phyloP scores from a whole-genome alignment of 92 coral and sea anemone species.

The Porites evermanni region DNA sequence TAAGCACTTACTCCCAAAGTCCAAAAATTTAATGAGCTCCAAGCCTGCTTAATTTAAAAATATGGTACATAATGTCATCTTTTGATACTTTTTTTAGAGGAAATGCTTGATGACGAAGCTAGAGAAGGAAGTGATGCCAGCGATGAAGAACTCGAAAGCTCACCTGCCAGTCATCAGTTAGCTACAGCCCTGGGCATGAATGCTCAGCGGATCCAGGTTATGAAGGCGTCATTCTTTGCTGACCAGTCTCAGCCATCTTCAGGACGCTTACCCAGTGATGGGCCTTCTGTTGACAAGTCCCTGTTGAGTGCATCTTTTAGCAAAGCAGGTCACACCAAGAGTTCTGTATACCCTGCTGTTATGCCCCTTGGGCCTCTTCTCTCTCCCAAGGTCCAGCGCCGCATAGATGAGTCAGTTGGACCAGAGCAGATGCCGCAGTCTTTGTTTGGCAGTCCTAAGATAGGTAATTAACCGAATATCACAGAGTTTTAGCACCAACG shows the following conservation, averaged over 20 bases:
- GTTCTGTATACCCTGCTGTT: constrained; percentile 35
- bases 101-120: constrained; percentile 43
- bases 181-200: constrained; percentile 92
- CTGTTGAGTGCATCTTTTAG: constrained; percentile 46
- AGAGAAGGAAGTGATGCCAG: constrained; percentile 51
- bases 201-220: constrained; percentile 98
- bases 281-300: constrained; percentile 55
- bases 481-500: neutral
- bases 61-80: neutral
- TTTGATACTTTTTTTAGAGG: constrained; percentile 43
- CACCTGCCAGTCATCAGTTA: constrained; percentile 93
- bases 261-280: constrained; percentile 38
- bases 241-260: constrained; percentile 67
- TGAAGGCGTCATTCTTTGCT: constrained; percentile 99
- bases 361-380: constrained; percentile 62
- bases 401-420: constrained; percentile 32
- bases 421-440: constrained; percentile 54
- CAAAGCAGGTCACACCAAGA: constrained; percentile 44
- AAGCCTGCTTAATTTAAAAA: too few relatives aligned
- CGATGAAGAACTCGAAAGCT: constrained; percentile 69
- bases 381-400: constrained; percentile 73
- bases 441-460: constrained; percentile 83
- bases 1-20: too few relatives aligned
- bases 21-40: too few relatives aligned
- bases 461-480: constrained; percentile 49